Evolutionary conservation across 92 coral and sea anemone genomes (phyloP).

Genomic region (Porites evermanni): DNA sequence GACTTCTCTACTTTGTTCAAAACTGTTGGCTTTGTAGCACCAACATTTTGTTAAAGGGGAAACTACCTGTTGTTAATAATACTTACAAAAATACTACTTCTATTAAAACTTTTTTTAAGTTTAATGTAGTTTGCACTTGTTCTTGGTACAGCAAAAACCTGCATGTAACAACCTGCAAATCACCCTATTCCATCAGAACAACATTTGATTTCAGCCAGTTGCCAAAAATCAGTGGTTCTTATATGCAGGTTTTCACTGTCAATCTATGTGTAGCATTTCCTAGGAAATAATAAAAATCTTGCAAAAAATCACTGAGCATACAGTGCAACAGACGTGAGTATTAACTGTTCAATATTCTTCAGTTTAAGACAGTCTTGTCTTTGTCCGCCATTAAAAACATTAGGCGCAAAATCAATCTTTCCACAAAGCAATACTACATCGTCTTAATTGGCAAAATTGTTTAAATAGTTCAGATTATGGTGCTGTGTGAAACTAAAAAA

Average conservation of each 20-base stretch:
- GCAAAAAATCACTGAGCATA: not conserved
- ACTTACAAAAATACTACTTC: conserved; percentile 1
- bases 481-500: not conserved
- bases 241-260: too few relatives aligned
- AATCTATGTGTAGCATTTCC: not conserved
- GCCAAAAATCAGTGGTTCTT: too few relatives aligned
- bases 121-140: not conserved
- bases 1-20: not conserved
- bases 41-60: not conserved
- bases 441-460: too few relatives aligned
- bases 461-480: too few relatives aligned
- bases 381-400: not conserved
- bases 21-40: not conserved
- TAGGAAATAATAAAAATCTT: not conserved
- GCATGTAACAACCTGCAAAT: not conserved
- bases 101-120: not conserved
- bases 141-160: not conserved
- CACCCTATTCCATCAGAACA: too few relatives aligned
- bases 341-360: too few relatives aligned
- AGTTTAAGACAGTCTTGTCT: too few relatives aligned
- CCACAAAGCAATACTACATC: not conserved
- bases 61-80: not conserved
- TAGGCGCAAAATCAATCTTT: not conserved
- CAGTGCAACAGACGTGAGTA: not conserved
- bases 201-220: too few relatives aligned